These are phyloP conservation scores for Eupithecia dodoneata DNA, from an alignment of 2,888 invertebrate species.

Conservation along the genomic window DNA sequence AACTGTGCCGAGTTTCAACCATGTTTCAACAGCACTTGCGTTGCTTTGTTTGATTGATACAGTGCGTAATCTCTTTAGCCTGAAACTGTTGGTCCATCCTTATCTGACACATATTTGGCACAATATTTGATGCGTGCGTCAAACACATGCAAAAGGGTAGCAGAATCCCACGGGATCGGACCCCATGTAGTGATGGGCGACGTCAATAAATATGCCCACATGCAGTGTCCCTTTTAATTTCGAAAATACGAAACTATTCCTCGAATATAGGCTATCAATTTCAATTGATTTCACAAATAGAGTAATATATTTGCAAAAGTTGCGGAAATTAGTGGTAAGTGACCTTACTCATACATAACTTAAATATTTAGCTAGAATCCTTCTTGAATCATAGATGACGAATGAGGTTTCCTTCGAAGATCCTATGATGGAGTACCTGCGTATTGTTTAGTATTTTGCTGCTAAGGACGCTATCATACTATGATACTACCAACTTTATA, in stretches of 20 bases:
- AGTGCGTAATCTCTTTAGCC: constrained; percentile 73
- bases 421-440: constrained; percentile 36
- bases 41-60: constrained; percentile 78
- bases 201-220: constrained; percentile 77
- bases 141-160: constrained; percentile 57
- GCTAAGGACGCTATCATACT: constrained; percentile 62
- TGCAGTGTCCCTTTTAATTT: constrained; percentile 67
- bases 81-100: constrained; percentile 56
- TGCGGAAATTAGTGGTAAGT: constrained; percentile 28
- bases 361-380: constrained; percentile 5
- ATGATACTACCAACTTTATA: constrained; percentile 60
- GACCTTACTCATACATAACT: constrained; percentile 17
- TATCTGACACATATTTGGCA: constrained; percentile 21
- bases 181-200: constrained; percentile 78
- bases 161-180: constrained; percentile 77
- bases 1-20: constrained; percentile 59
- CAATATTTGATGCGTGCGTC: constrained; percentile 20
- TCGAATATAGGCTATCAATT: constrained; percentile 37
- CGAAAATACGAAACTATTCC: constrained; percentile 54
- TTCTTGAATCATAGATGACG: constrained; percentile 36
- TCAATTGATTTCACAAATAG: constrained; percentile 36
- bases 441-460: constrained; percentile 69
- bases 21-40: constrained; percentile 66
- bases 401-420: constrained; percentile 13
- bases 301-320: constrained; percentile 35